A percentile compares a stretch with the other conserved stretches of the same genome.
phyloP scores from a whole-genome alignment of 2,797 vertebrate species.

The Bradypodion ventrale region DNA sequence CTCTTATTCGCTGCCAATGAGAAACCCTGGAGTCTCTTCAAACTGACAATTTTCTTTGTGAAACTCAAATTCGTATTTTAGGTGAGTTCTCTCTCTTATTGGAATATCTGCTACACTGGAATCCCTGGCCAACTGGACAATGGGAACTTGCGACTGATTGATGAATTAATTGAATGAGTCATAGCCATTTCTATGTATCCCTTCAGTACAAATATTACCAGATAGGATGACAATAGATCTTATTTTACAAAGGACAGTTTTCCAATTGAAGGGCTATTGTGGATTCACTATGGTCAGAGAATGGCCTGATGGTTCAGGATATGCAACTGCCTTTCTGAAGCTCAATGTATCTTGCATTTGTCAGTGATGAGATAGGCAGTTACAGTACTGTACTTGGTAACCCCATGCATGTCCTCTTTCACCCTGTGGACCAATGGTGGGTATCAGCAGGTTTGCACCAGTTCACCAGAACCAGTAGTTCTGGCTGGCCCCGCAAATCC shows the following conservation, averaged over 20 bases:
- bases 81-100: not conserved
- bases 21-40: conserved; percentile 1
- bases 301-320: no score
- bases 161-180: not conserved
- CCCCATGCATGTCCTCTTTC: not conserved
- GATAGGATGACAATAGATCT: not conserved
- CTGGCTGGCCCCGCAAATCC: no score
- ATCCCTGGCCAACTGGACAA: not conserved
- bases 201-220: not conserved
- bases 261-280: no score
- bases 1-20: not conserved
- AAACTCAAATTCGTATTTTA: not conserved
- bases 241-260: not conserved
- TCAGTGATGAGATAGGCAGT: not conserved
- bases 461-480: no score
- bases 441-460: no score
- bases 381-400: not conserved
- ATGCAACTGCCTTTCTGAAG: not conserved
- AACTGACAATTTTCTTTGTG: not conserved
- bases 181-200: not conserved
- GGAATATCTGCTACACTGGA: conserved; percentile 7
- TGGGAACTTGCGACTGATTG: not conserved
- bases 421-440: no score
- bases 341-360: not conserved
- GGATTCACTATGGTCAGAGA: no score